Percentiles rank a stretch among this genome's conserved stretches.
These are phyloP conservation scores for Archivesica marissinica DNA, from an alignment of 1,140 invertebrate genomes.

Conservation along the genomic window DNA sequence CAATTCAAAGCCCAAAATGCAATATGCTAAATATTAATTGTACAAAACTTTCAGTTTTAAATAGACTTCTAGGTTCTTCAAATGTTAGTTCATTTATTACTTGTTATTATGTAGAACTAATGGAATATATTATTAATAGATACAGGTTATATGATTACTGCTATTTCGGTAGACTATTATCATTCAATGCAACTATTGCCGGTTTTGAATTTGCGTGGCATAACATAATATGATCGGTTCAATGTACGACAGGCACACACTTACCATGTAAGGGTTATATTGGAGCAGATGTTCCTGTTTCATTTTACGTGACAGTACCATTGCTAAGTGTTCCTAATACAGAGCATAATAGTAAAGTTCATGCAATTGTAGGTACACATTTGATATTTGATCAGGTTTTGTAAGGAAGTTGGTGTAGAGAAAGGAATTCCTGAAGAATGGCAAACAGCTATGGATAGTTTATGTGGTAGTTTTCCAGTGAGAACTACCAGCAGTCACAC, in stretches of 20 bases:
- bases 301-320: background rate
- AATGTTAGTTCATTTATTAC: slow-evolving; percentile 27
- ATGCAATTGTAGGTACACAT: slow-evolving; percentile 58
- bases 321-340: slow-evolving; percentile 27
- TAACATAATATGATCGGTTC: slow-evolving; percentile 42
- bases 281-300: slow-evolving; percentile 25
- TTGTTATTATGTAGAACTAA: slow-evolving; percentile 1
- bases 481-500: slow-evolving; percentile 8
- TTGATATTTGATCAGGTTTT: slow-evolving; percentile 39
- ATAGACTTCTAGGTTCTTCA: slow-evolving; percentile 30
- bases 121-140: slow-evolving; percentile 54
- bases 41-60: too few species aligned
- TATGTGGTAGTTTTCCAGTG: background rate
- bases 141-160: slow-evolving; percentile 48
- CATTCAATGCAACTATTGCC: background rate
- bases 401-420: slow-evolving; percentile 5
- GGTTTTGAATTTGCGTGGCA: background rate
- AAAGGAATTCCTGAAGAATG: slow-evolving; percentile 35
- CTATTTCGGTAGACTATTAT: slow-evolving; percentile 45
- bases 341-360: slow-evolving; percentile 39
- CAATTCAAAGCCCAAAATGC: background rate
- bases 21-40: slow-evolving; percentile 7
- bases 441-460: slow-evolving; percentile 23
- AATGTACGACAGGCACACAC: slow-evolving; percentile 18
- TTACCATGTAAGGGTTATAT: slow-evolving; percentile 56